Percentiles rank a stretch among this genome's conserved stretches.
phyloP scores from a whole-genome alignment of 2,888 invertebrate genomes.

The Tenthredo scrophulariae region DNA sequence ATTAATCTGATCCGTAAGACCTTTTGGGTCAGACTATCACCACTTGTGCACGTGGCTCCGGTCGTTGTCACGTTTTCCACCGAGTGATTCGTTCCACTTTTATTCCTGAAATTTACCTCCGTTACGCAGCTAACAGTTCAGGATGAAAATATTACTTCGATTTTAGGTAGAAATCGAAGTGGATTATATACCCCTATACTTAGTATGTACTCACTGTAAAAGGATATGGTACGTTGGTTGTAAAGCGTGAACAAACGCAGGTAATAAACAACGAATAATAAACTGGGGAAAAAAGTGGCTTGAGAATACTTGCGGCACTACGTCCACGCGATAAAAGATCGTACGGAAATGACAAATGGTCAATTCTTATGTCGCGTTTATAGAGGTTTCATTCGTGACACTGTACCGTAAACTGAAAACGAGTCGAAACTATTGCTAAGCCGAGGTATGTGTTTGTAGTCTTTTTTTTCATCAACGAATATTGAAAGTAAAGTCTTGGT shows the following conservation, averaged over 20 bases:
- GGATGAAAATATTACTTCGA: not conserved
- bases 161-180: not conserved
- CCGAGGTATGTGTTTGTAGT: not conserved
- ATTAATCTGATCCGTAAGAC: slow-evolving; percentile 64
- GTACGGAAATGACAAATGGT: slow-evolving; percentile 29
- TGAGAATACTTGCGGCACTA: not conserved
- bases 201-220: not conserved
- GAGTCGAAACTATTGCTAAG: not conserved
- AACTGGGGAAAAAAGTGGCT: not conserved
- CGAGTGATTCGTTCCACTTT: slow-evolving; percentile 1
- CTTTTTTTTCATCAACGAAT: not conserved
- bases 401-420: not conserved
- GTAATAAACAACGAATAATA: not conserved
- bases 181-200: not conserved
- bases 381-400: slow-evolving; percentile 11
- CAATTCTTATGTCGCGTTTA: slow-evolving; percentile 16
- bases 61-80: slow-evolving; percentile 23
- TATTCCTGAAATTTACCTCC: not conserved
- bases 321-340: not conserved
- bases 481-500: not conserved
- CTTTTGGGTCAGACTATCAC: slow-evolving; percentile 34
- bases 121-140: not conserved
- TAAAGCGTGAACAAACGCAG: not conserved
- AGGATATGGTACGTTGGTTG: not conserved
- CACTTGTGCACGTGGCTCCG: slow-evolving; percentile 37